Percentiles rank a stretch among this genome's conserved stretches.
These are phyloP conservation scores for Scaptomyza reducta DNA, from an alignment of 2,888 invertebrate genomes.

Conservation along the genomic window DNA sequence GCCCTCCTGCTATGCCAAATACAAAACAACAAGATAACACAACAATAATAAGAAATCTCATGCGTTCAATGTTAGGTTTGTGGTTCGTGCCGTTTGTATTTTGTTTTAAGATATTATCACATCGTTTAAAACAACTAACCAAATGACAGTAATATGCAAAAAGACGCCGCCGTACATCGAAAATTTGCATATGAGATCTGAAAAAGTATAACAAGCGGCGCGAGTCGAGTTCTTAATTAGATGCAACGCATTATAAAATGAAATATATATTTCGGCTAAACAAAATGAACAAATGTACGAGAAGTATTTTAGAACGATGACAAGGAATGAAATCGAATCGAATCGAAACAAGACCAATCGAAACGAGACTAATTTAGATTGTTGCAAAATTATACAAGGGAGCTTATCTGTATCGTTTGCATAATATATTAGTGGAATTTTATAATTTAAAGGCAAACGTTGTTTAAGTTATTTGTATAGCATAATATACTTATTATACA, in stretches of 20 bases:
- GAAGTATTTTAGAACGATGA: conserved; percentile 51
- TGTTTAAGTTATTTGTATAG: conserved; percentile 49
- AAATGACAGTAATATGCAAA: conserved; percentile 71
- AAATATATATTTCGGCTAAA: conserved; percentile 46
- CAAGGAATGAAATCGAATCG: conserved; percentile 39
- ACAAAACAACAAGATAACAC: conserved; percentile 23
- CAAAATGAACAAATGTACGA: conserved; percentile 34
- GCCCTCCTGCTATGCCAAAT: conserved; percentile 53
- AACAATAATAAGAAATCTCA: conserved; percentile 21
- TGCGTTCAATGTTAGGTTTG: conserved; percentile 33
- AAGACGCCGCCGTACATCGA: conserved; percentile 24
- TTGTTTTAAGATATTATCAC: conserved; percentile 70
- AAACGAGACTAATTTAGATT: conserved; percentile 49
- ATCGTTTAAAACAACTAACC: conserved; percentile 78
- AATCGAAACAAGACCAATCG: conserved; percentile 9
- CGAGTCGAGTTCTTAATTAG: conserved; percentile 61
- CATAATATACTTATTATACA: conserved; percentile 44
- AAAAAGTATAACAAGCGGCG: conserved; percentile 57
- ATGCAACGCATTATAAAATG: conserved; percentile 61
- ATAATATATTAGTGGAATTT: conserved; percentile 74
- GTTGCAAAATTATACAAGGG: conserved; percentile 72
- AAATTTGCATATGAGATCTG: conserved; percentile 55
- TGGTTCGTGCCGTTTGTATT: conserved; percentile 54
- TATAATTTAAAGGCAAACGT: conserved; percentile 60
- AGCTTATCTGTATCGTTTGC: conserved; percentile 61